These are phyloP conservation scores for Agrochola lychnidis DNA, from an alignment of 2,888 invertebrate species.

Conservation along the genomic window DNA sequence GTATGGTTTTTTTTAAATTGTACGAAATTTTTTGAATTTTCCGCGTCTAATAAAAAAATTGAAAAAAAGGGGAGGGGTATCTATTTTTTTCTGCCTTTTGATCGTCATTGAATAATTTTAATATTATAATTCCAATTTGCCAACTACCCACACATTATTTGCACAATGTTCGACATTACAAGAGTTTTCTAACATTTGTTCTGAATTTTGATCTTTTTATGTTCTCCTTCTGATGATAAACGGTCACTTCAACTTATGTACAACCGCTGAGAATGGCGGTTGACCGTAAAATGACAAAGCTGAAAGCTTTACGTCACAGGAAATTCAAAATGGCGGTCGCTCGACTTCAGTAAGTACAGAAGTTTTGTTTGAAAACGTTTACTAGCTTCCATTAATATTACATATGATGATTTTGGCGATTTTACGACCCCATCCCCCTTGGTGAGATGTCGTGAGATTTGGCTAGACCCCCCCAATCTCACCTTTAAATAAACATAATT, in stretches of 20 bases:
- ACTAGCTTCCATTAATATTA: not conserved
- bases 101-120: not conserved
- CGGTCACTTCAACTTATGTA: not conserved
- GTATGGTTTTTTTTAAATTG: not conserved
- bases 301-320: not conserved
- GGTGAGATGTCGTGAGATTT: no score
- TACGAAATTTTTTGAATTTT: not conserved
- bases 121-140: conserved; percentile 1
- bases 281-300: no score
- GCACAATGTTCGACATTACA: conserved; percentile 13
- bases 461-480: not conserved
- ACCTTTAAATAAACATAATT: not conserved
- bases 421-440: no score
- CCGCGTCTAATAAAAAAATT: not conserved
- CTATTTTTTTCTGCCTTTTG: no score
- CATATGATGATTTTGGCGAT: no score
- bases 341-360: not conserved
- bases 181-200: not conserved
- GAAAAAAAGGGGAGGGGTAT: no score
- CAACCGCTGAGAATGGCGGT: not conserved
- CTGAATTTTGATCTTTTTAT: not conserved
- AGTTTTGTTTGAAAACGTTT: not conserved
- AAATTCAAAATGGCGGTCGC: not conserved
- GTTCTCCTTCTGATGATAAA: not conserved
- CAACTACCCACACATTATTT: not conserved